Conservation (phyloP, 2,113 vertebrate species). For the Phaethon lepturus region DNA sequence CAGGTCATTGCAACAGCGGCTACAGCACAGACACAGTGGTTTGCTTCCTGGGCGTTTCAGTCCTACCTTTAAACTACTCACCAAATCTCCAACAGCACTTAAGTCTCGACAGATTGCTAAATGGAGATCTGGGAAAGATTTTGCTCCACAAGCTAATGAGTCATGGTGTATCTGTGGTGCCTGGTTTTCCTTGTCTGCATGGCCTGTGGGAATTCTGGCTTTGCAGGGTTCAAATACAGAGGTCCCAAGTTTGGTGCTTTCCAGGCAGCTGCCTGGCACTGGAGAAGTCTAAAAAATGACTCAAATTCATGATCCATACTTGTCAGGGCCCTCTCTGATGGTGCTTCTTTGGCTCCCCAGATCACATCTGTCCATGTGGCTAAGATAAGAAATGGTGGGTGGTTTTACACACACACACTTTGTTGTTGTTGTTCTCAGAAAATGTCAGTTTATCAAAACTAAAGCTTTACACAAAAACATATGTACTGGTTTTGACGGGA, state of each 20-base stretch:
- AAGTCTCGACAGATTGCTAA: not conserved
- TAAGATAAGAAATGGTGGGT: not conserved
- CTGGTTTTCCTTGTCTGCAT: not conserved
- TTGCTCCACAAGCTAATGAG: not conserved
- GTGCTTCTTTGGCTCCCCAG: not conserved
- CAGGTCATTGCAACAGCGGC: not conserved
- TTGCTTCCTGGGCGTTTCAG: not conserved
- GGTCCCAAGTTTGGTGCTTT: not conserved
- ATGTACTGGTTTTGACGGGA: not conserved
- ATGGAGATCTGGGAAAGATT: not conserved
- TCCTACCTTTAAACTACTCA: not conserved
- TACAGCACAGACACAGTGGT: fast-evolving
- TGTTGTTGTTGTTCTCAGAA: not conserved
- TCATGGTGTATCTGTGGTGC: not conserved
- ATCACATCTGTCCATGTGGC: not conserved
- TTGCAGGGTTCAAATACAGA: not conserved
- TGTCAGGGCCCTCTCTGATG: not conserved
- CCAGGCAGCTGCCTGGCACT: not conserved
- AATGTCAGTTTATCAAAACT: not conserved
- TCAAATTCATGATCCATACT: not conserved
- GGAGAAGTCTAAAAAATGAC: not conserved
- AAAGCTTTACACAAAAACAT: not conserved
- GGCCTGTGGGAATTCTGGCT: not conserved
- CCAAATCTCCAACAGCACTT: fast-evolving
- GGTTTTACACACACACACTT: not conserved